Evolutionary conservation across 2,797 vertebrate genomes (phyloP).

Genomic region (Poliocrania exsul): DNA sequence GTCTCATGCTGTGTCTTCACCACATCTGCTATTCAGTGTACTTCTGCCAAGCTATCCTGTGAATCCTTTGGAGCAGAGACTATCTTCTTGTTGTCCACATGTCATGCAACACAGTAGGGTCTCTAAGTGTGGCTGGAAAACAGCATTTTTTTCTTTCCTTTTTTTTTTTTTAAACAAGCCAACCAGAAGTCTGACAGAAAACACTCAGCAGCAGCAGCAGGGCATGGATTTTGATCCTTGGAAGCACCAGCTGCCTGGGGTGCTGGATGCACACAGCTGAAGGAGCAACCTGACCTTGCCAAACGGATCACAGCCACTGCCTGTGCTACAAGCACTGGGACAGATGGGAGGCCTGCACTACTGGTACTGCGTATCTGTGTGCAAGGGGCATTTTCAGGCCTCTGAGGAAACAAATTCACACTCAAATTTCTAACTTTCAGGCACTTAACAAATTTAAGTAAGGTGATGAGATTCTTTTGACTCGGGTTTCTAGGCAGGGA

Average conservation of each 20-base stretch:
- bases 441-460: not conserved
- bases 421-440: not conserved
- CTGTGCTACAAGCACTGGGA: not conserved
- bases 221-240: not conserved
- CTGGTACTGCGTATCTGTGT: not conserved
- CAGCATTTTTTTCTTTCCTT: not conserved
- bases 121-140: not conserved
- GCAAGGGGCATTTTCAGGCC: not conserved
- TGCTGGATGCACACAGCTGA: not conserved
- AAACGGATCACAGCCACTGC: not conserved
- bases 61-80: not conserved
- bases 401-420: not conserved
- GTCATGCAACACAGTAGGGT: not conserved
- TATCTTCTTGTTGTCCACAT: not conserved
- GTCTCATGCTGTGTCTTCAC: not conserved
- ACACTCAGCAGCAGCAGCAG: not conserved
- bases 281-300: not conserved
- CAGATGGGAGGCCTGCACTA: not conserved
- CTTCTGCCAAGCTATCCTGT: not conserved
- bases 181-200: not conserved
- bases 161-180: not conserved
- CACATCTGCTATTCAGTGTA: not conserved
- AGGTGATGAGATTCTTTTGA: not conserved
- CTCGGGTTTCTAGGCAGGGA: not conserved
- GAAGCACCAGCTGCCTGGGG: not conserved